Conservation (phyloP, 2,113 vertebrate species). For the Ibidorhyncha struthersii region DNA sequence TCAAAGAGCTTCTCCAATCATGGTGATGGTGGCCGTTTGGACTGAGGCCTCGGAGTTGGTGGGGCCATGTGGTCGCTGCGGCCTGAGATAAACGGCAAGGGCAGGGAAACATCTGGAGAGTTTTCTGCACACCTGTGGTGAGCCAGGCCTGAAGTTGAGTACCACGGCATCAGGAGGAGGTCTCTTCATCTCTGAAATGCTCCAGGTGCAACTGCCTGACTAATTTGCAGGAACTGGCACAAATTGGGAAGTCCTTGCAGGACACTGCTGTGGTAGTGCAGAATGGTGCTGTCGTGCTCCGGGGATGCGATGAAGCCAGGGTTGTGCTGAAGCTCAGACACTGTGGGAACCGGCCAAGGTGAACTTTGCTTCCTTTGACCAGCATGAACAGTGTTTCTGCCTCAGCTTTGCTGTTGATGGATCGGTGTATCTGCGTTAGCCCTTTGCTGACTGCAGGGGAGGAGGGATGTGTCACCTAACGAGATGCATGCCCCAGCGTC, state of each 20-base stretch:
- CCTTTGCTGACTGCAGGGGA: background rate
- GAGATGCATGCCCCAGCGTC: background rate
- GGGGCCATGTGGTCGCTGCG: background rate
- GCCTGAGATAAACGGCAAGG: background rate
- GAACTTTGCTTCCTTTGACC: background rate
- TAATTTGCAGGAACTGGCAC: background rate
- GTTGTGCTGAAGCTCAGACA: background rate
- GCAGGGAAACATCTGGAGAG: accelerated
- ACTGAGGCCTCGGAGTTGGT: background rate
- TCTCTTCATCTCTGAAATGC: background rate
- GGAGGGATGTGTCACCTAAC: background rate
- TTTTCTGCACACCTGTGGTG: accelerated
- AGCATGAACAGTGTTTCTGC: background rate
- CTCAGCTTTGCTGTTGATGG: accelerated
- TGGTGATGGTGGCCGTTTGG: background rate
- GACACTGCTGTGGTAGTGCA: background rate
- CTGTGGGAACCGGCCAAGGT: background rate
- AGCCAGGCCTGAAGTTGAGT: background rate
- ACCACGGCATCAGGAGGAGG: accelerated
- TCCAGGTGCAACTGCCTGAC: background rate
- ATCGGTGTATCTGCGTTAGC: background rate
- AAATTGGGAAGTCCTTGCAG: background rate
- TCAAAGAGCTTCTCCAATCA: background rate
- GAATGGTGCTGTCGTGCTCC: accelerated
- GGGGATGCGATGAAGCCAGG: background rate